Evolutionary conservation across 2,888 invertebrate species (phyloP).

Genomic region (Morpho helenor): DNA sequence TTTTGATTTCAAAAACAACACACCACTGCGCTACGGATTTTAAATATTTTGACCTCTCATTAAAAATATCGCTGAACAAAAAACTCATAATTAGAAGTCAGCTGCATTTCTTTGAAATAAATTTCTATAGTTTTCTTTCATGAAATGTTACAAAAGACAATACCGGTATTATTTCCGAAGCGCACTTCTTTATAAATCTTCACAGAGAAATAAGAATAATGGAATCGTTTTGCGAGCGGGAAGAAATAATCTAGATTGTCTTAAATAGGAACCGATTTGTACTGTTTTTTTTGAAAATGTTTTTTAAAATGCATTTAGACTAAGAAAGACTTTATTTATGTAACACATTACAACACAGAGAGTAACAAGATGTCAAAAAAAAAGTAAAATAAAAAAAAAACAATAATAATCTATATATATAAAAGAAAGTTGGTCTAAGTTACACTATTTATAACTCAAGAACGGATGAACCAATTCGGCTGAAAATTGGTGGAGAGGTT

Average conservation of each 20-base stretch:
- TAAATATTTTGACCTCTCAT: no score
- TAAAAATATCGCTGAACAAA: background rate
- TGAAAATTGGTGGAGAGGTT: no score
- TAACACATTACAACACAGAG: no score
- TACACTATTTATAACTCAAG: no score
- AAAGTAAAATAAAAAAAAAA: no score
- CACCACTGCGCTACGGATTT: no score
- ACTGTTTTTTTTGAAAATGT: background rate
- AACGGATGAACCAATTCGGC: no score
- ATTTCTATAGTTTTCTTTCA: conserved; percentile 10
- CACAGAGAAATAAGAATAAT: conserved; percentile 7
- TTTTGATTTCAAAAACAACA: no score
- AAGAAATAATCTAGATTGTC: background rate
- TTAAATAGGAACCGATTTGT: background rate
- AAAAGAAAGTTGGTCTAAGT: no score
- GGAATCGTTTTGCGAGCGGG: conserved; percentile 1
- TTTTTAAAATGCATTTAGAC: background rate
- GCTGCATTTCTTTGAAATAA: background rate
- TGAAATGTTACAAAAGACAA: conserved; percentile 14
- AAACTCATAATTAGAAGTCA: background rate
- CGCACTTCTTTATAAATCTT: conserved; percentile 5
- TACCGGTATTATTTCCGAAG: conserved; percentile 7
- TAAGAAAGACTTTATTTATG: no score
- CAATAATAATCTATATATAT: no score
- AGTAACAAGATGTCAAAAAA: no score